A percentile compares a stretch with the other conserved stretches of the same genome.
phyloP scores from a whole-genome alignment of 23 tunicate genomes.

The Botrylloides violaceus region DNA sequence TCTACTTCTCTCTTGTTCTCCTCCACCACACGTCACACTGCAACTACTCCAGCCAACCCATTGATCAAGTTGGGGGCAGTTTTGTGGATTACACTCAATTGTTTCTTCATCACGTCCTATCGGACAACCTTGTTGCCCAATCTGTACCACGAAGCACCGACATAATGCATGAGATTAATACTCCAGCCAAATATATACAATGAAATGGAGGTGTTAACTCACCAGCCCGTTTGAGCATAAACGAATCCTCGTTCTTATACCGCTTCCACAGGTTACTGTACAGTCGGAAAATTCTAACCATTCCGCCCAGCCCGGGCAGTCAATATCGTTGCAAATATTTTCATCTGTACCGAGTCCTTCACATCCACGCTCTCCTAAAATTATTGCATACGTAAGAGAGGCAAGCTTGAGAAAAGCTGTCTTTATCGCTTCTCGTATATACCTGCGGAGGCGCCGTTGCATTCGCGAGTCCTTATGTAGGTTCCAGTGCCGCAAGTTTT shows the following conservation, averaged over 20 bases:
- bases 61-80: slow-evolving; percentile 49
- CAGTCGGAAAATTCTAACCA: slow-evolving; percentile 23
- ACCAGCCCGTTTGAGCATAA: slow-evolving; percentile 20
- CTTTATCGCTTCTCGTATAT: no score
- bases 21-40: slow-evolving; percentile 54
- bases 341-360: slow-evolving; percentile 9
- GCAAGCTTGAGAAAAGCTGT: no score
- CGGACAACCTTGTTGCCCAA: slow-evolving; percentile 14
- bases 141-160: neutral
- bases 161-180: neutral
- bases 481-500: slow-evolving; percentile 72
- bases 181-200: neutral
- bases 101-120: slow-evolving; percentile 7
- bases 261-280: slow-evolving; percentile 29
- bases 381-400: neutral
- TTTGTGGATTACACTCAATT: slow-evolving; percentile 18
- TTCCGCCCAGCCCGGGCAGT: slow-evolving; percentile 21
- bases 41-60: slow-evolving; percentile 72
- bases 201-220: neutral
- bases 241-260: slow-evolving; percentile 14
- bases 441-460: slow-evolving; percentile 44
- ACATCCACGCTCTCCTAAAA: slow-evolving; percentile 18
- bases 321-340: slow-evolving; percentile 33
- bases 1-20: slow-evolving; percentile 14
- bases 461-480: slow-evolving; percentile 29